A percentile compares a stretch with the other conserved stretches of the same genome.
phyloP scores from a whole-genome alignment of 2,113 vertebrate genomes.

The Eolophus roseicapilla region DNA sequence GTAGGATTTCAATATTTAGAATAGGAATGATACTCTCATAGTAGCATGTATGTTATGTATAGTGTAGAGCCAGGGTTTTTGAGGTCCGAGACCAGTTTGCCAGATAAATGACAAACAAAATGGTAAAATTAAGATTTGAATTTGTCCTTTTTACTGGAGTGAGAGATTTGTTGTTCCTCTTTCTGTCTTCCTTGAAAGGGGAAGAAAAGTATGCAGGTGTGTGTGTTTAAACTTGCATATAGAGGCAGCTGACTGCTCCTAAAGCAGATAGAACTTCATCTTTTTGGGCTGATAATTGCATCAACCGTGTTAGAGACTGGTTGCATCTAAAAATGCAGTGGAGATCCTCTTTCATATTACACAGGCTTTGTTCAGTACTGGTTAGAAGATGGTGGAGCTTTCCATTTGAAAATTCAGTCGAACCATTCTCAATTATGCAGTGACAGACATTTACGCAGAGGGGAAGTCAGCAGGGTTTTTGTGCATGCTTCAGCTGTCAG shows the following conservation, averaged over 20 bases:
- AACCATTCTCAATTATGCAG: conserved; percentile 22
- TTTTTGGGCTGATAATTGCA: background rate
- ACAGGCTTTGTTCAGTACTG: background rate
- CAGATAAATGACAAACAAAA: background rate
- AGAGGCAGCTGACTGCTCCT: background rate
- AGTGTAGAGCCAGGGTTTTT: background rate
- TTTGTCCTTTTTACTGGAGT: background rate
- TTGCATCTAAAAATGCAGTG: background rate
- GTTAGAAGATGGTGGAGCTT: background rate
- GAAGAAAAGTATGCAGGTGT: background rate
- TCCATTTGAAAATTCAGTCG: background rate
- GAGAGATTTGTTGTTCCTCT: background rate
- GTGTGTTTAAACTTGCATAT: background rate
- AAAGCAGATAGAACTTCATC: background rate
- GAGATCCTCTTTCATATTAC: background rate
- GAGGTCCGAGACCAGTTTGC: background rate
- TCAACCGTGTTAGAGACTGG: background rate
- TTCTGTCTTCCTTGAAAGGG: background rate
- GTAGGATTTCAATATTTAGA: background rate
- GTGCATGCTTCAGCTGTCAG: background rate
- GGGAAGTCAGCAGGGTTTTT: background rate
- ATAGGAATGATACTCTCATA: background rate
- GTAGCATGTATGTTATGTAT: background rate
- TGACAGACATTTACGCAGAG: background rate
- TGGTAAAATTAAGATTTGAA: background rate